Evolutionary conservation across 2,113 vertebrate species (phyloP), one percentile per base, ranked within the genome.

Genomic region (Brachirus orientalis): DNA sequence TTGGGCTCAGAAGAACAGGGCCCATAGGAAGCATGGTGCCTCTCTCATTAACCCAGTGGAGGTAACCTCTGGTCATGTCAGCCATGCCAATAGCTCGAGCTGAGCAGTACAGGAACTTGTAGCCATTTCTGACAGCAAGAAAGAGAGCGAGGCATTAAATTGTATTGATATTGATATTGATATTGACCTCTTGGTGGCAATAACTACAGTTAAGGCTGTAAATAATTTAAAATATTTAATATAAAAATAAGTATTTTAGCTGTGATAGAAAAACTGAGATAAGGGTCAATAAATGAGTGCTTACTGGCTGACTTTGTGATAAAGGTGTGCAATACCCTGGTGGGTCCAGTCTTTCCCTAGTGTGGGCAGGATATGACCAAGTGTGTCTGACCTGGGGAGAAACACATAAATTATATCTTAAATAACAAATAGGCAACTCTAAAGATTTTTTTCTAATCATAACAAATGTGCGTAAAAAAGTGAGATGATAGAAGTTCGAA

Each of bases 221-320:
- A 45, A 33, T 43, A 1, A 11, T 44, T 28, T n/a, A n/a, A n/a
- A n/a, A n/a, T n/a, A n/a, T n/a, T n/a, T n/a, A n/a, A n/a, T n/a
- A n/a, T n/a, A n/a, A n/a, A n/a, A n/a, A n/a, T n/a, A n/a, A n/a
- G n/a, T n/a, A n/a, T n/a, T n/a, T n/a, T n/a, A n/a, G 28, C 28
- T 28, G 28, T 6, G 28, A 28, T 28, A 28, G 28, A n/a, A n/a
- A n/a, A n/a, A n/a, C n/a, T n/a, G n/a, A n/a, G n/a, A n/a, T n/a
- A n/a, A n/a, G n/a, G n/a, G n/a, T n/a, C n/a, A n/a, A 38, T 35
- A 43, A 53, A 16, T 4, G 0, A 2, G 10, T 33, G 35, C 97
- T 97, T 89, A 99, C 97, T 98, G 95, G 96, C 96, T 98, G 89
- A 99, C 95, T 96, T 98, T 98, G 78, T 99, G 98, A 84, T 98